Percentiles rank a stretch among this genome's conserved stretches.
Evolutionary conservation across 2,113 vertebrate genomes (phyloP).

Genomic region (Perca flavescens): DNA sequence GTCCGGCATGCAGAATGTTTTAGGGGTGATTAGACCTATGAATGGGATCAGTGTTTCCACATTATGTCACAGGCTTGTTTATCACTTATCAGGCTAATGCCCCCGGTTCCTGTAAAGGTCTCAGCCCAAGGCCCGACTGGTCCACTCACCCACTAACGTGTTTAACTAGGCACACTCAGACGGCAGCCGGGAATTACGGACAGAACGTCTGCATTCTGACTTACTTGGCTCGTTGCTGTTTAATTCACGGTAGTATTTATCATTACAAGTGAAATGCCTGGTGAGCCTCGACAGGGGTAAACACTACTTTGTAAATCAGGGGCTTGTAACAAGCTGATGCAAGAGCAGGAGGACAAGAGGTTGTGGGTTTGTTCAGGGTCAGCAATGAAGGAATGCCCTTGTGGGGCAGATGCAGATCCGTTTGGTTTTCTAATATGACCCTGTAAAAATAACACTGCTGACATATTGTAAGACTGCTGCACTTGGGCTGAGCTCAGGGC

Average conservation of each 20-base stretch:
- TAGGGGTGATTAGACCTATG: conserved; percentile 73
- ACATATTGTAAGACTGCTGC: conserved; percentile 75
- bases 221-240: conserved; percentile 67
- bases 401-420: conserved; percentile 75
- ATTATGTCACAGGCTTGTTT: conserved; percentile 81
- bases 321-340: conserved; percentile 61
- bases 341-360: conserved; percentile 60
- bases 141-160: conserved; percentile 50
- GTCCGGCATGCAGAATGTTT: conserved; percentile 76
- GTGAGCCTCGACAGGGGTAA: conserved; percentile 65
- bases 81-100: conserved; percentile 72
- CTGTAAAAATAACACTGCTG: conserved; percentile 83
- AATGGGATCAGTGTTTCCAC: conserved; percentile 85
- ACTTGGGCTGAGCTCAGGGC: conserved; percentile 78
- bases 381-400: conserved; percentile 75
- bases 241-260: conserved; percentile 71
- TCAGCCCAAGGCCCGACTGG: conserved; percentile 53
- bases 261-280: conserved; percentile 66
- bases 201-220: conserved; percentile 63
- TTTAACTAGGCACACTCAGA: conserved; percentile 65
- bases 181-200: conserved; percentile 52
- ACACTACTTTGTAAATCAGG: conserved; percentile 67
- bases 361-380: conserved; percentile 73
- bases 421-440: conserved; percentile 77
- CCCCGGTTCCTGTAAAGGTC: conserved; percentile 63